Evolutionary conservation across 1,140 invertebrate species (phyloP).

Genomic region (Diorhabda elongata): DNA sequence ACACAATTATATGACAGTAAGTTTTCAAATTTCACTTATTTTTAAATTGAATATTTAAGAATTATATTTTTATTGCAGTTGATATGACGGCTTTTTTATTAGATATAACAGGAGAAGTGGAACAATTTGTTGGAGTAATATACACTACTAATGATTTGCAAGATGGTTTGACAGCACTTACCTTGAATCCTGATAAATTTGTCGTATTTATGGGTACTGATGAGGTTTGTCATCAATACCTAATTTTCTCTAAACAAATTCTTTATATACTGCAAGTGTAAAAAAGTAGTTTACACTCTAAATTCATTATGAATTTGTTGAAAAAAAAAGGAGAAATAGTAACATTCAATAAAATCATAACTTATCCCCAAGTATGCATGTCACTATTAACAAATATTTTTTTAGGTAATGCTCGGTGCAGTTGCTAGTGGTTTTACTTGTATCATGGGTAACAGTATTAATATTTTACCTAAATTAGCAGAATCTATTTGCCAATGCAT

Average conservation of each 20-base stretch:
- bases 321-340: no score
- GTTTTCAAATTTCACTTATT: conserved; percentile 22
- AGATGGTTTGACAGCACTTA: conserved; percentile 33
- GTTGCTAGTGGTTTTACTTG: conserved; percentile 39
- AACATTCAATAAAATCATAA: background rate
- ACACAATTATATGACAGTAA: conserved; percentile 64
- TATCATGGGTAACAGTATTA: conserved; percentile 37
- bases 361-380: background rate
- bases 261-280: no score
- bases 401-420: conserved; percentile 39
- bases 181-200: conserved; percentile 39
- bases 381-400: background rate
- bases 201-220: conserved; percentile 42
- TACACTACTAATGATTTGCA: conserved; percentile 39
- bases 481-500: conserved; percentile 37
- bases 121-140: conserved; percentile 41
- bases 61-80: conserved; percentile 28
- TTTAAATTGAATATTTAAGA: background rate
- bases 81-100: conserved; percentile 38
- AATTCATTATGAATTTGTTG: no score
- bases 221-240: conserved; percentile 28
- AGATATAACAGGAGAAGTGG: conserved; percentile 41
- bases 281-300: no score
- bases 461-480: conserved; percentile 39
- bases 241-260: background rate